phyloP scores from a whole-genome alignment of 2,797 vertebrate genomes.

The Pseudocheirus occidentalis region DNA sequence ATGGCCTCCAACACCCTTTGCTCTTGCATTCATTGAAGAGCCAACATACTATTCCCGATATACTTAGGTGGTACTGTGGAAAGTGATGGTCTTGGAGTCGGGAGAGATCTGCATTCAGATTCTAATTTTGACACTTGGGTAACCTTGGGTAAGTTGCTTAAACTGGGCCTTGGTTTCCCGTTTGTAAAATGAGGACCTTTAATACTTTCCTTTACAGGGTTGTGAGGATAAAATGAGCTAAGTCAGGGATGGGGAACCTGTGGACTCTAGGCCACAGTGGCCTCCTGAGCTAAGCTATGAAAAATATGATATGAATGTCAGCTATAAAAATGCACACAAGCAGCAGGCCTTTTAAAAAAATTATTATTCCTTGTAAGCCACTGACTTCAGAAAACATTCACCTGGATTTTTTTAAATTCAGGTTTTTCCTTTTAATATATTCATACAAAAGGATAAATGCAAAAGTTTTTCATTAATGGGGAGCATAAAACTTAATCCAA shows the following conservation, averaged over 20 bases:
- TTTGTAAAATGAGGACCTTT: not conserved
- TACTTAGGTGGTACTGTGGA: not conserved
- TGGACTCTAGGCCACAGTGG: too few relatives aligned
- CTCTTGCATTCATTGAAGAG: not conserved
- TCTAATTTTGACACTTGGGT: not conserved
- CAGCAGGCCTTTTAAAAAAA: not conserved
- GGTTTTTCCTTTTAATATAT: not conserved
- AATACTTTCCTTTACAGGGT: not conserved
- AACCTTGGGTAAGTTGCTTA: not conserved
- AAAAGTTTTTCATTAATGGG: not conserved
- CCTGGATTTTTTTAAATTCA: conserved; percentile 5
- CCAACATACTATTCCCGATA: not conserved
- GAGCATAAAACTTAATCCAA: not conserved
- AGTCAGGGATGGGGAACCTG: too few relatives aligned
- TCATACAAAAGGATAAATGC: not conserved
- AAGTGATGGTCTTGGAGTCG: not conserved
- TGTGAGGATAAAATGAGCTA: not conserved
- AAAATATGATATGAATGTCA: not conserved
- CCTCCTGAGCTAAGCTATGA: not conserved
- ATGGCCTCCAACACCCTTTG: not conserved
- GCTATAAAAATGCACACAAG: not conserved
- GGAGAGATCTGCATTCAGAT: not conserved
- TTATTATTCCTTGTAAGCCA: not conserved
- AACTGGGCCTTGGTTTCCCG: not conserved
- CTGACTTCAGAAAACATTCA: not conserved